Percentiles rank a stretch among this genome's conserved stretches.
These are phyloP conservation scores for Tupaia chinensis DNA, from an alignment of 2,113 vertebrate species.

Conservation along the genomic window DNA sequence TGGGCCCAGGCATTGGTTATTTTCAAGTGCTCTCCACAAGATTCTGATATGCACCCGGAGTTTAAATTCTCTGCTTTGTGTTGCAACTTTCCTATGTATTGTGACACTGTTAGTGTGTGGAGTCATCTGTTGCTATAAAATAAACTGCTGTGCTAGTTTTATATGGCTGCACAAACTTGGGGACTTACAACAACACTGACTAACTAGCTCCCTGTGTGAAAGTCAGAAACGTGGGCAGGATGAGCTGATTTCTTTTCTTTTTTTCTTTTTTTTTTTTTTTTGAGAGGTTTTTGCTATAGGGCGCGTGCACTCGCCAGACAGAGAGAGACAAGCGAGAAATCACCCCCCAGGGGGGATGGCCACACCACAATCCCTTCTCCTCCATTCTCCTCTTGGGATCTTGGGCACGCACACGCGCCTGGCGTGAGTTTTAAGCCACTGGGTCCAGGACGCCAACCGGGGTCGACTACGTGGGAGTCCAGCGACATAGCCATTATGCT, in stretches of 20 bases:
- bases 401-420: too few relatives aligned
- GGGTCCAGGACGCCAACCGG: too few relatives aligned
- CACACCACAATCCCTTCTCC: too few relatives aligned
- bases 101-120: background rate
- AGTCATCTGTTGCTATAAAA: background rate
- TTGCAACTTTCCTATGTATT: background rate
- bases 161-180: background rate
- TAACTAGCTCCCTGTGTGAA: background rate
- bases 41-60: background rate
- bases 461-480: too few relatives aligned
- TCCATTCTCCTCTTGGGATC: too few relatives aligned
- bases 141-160: background rate
- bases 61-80: background rate
- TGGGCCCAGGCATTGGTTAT: background rate
- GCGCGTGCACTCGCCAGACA: too few relatives aligned
- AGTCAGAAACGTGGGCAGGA: background rate
- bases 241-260: background rate
- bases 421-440: too few relatives aligned
- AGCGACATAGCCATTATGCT: too few relatives aligned
- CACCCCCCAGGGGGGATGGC: too few relatives aligned
- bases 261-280: too few relatives aligned
- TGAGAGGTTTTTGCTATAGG: too few relatives aligned
- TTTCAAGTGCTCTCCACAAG: background rate
- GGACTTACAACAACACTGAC: background rate
- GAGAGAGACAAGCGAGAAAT: too few relatives aligned